phyloP scores from a whole-genome alignment of 2,797 vertebrate genomes.

The Malurus leucopterus region DNA sequence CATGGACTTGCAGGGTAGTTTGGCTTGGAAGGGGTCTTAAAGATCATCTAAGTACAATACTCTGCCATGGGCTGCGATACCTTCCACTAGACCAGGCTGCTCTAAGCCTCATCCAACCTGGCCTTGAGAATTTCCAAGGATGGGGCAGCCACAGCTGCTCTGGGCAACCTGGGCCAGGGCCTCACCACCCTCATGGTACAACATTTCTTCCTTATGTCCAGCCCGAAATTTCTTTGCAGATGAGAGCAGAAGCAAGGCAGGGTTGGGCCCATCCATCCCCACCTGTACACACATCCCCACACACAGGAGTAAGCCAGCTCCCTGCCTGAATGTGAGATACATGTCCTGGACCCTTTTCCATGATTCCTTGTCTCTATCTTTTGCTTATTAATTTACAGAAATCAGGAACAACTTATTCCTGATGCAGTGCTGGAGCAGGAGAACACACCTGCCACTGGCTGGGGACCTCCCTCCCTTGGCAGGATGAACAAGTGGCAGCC shows the following conservation, averaged over 20 bases:
- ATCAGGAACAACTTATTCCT: neutral
- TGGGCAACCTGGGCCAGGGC: neutral
- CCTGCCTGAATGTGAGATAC: rapidly evolving
- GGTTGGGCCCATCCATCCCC: neutral
- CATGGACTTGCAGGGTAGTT: neutral
- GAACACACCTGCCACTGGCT: rapidly evolving
- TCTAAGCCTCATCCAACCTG: rapidly evolving
- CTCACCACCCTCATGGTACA: neutral
- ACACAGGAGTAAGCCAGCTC: neutral
- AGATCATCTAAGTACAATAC: neutral
- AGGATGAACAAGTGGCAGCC: rapidly evolving
- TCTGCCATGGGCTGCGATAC: neutral
- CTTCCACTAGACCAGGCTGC: rapidly evolving
- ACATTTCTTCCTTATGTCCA: neutral
- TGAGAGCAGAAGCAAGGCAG: rapidly evolving
- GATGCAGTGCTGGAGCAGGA: neutral
- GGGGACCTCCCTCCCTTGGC: neutral
- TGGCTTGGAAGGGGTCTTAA: neutral
- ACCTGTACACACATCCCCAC: neutral
- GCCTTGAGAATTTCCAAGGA: neutral
- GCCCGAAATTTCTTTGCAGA: neutral
- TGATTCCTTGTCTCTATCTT: rapidly evolving
- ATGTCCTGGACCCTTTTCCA: neutral
- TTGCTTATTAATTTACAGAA: neutral
- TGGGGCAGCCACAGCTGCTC: neutral